A percentile compares a stretch with the other conserved stretches of the same genome.
phyloP scores from a whole-genome alignment of 2,797 vertebrate species.

The Argentina silus region DNA sequence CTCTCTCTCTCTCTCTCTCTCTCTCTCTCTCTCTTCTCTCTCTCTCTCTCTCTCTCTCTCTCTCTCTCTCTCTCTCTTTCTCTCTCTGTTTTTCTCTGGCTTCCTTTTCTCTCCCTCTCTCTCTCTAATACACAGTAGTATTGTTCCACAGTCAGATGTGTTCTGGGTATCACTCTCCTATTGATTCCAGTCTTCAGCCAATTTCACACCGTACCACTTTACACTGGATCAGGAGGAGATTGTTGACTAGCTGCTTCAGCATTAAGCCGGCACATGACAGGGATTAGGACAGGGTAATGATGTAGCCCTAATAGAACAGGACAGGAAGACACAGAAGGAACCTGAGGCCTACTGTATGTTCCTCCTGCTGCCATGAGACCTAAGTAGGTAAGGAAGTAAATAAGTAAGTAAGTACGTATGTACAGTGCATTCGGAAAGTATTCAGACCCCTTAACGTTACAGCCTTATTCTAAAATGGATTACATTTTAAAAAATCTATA shows the following conservation, averaged over 20 bases:
- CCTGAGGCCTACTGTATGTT: too few species aligned
- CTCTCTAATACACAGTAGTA: constrained; percentile 9
- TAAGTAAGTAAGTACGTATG: too few species aligned
- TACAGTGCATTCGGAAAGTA: too few species aligned
- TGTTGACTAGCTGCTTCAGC: not conserved
- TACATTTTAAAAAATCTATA: too few species aligned
- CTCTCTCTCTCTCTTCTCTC: not conserved
- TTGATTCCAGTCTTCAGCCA: constrained; percentile 25
- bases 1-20: constrained; percentile 2
- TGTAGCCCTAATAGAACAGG: too few species aligned
- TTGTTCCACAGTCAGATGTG: constrained; percentile 23
- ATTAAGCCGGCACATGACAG: not conserved
- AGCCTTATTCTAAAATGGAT: too few species aligned
- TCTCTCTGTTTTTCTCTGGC: not conserved
- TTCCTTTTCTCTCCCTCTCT: not conserved
- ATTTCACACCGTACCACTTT: not conserved
- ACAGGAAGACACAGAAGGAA: too few species aligned
- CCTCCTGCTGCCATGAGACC: too few species aligned
- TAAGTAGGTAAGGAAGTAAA: too few species aligned
- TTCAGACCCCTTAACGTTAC: too few species aligned
- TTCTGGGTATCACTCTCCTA: constrained; percentile 29
- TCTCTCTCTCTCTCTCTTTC: not conserved
- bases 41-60: not conserved
- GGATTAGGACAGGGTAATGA: not conserved
- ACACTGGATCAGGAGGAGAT: not conserved